Evolutionary conservation across 2,888 invertebrate genomes (phyloP).

Genomic region (Phasia obesa): DNA sequence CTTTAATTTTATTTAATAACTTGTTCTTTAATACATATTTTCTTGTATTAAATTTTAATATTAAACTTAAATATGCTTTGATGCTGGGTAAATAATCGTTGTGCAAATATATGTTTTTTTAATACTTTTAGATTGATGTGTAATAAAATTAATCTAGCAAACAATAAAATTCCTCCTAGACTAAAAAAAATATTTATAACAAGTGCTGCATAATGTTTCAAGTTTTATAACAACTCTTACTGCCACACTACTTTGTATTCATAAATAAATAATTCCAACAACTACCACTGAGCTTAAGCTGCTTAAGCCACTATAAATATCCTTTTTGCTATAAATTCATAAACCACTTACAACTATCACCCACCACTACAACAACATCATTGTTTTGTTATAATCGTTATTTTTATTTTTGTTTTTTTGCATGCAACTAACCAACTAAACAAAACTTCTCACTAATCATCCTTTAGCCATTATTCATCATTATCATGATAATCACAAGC

Average conservation of each 20-base stretch:
- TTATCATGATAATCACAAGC: constrained; percentile 35
- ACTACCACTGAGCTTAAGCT: constrained; percentile 31
- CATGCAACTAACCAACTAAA: constrained; percentile 44
- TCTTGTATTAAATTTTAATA: no score
- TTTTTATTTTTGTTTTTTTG: constrained; percentile 25
- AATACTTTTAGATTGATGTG: constrained; percentile 19
- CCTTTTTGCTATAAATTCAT: constrained; percentile 35
- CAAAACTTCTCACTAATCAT: constrained; percentile 17
- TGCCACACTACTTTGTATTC: neutral
- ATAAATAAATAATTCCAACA: neutral
- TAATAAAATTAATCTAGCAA: constrained; percentile 38
- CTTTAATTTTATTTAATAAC: no score
- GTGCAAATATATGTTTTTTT: constrained; percentile 20
- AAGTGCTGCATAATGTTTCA: constrained; percentile 20
- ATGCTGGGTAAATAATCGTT: constrained; percentile 49
- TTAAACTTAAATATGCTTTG: constrained; percentile 38
- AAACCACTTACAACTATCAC: constrained; percentile 19
- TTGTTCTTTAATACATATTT: no score
- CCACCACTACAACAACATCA: constrained; percentile 16
- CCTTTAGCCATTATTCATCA: constrained; percentile 35
- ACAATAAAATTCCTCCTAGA: constrained; percentile 32
- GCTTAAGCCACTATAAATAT: constrained; percentile 53
- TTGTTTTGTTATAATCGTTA: constrained; percentile 16
- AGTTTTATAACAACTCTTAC: neutral
- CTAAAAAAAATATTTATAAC: no score